These are phyloP conservation scores for Smittia aterrima DNA, from an alignment of 2,888 invertebrate genomes.

Conservation along the genomic window DNA sequence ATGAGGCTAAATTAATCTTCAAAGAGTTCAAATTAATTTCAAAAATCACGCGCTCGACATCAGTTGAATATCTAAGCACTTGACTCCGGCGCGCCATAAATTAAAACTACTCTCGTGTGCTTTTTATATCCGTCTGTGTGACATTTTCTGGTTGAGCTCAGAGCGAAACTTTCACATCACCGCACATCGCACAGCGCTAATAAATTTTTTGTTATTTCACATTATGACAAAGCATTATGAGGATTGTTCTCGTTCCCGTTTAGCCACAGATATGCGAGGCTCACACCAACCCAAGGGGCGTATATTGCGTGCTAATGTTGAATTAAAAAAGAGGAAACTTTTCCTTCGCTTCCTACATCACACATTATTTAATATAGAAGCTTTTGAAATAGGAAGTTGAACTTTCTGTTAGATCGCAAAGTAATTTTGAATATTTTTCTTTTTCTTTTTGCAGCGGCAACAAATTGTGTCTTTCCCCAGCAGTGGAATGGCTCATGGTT, in stretches of 20 bases:
- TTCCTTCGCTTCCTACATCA: neutral
- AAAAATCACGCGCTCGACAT: conserved; percentile 27
- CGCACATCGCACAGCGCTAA: neutral
- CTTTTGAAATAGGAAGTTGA: no score
- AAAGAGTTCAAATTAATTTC: conserved; percentile 28
- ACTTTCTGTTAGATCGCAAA: no score
- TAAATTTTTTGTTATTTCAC: conserved; percentile 11
- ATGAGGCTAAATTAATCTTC: conserved; percentile 27
- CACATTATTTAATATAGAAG: no score
- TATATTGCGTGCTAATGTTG: neutral
- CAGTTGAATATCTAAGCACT: conserved; percentile 20
- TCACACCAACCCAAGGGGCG: neutral
- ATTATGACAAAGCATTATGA: neutral
- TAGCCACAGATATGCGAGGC: neutral
- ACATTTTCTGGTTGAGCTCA: neutral
- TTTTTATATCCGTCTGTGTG: conserved; percentile 14
- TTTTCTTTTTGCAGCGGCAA: conserved; percentile 47
- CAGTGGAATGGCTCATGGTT: conserved; percentile 89
- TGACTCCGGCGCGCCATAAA: conserved; percentile 29
- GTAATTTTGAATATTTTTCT: no score
- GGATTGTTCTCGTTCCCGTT: neutral
- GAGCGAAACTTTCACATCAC: neutral
- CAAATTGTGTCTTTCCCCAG: conserved; percentile 78
- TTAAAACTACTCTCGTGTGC: conserved; percentile 33
- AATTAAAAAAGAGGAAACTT: conserved; percentile 15